Evolutionary conservation across 1,140 invertebrate genomes (phyloP).

Genomic region (Leptopilina boulardi): DNA sequence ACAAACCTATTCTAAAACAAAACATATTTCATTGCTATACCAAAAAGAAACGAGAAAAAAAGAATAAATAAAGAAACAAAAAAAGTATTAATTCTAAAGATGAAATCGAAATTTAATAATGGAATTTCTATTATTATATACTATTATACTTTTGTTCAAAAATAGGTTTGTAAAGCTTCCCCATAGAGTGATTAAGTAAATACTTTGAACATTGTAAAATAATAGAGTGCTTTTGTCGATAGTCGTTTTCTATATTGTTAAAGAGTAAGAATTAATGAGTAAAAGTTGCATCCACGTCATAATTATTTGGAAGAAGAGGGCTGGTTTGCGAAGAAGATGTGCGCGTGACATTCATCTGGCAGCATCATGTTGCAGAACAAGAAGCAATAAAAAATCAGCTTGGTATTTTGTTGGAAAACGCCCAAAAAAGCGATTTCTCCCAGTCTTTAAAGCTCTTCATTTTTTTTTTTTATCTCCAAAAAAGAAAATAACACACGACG

Average conservation of each 20-base stretch:
- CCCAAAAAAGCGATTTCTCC: neutral
- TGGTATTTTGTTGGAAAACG: conserved; percentile 10
- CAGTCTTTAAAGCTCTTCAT: conserved; percentile 26
- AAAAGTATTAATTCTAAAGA: too few relatives aligned
- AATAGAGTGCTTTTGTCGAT: neutral
- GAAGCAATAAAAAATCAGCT: conserved; percentile 16
- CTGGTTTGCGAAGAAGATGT: neutral
- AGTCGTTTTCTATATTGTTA: neutral
- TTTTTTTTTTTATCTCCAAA: conserved; percentile 14
- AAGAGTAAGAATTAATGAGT: conserved; percentile 25
- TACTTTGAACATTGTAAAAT: neutral
- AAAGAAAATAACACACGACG: neutral
- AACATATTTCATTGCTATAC: neutral
- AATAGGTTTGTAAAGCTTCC: neutral
- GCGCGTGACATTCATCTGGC: conserved; percentile 5
- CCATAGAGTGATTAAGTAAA: neutral
- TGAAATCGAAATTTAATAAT: too few relatives aligned
- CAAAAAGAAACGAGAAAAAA: too few relatives aligned
- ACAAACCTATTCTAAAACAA: neutral
- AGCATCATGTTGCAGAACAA: conserved; percentile 11
- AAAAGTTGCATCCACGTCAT: conserved; percentile 21
- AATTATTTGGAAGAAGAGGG: neutral
- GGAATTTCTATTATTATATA: too few relatives aligned
- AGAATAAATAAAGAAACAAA: too few relatives aligned
- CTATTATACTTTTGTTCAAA: too few relatives aligned